Conservation (phyloP, 2,113 vertebrate genomes). For the Ifrita kowaldi region DNA sequence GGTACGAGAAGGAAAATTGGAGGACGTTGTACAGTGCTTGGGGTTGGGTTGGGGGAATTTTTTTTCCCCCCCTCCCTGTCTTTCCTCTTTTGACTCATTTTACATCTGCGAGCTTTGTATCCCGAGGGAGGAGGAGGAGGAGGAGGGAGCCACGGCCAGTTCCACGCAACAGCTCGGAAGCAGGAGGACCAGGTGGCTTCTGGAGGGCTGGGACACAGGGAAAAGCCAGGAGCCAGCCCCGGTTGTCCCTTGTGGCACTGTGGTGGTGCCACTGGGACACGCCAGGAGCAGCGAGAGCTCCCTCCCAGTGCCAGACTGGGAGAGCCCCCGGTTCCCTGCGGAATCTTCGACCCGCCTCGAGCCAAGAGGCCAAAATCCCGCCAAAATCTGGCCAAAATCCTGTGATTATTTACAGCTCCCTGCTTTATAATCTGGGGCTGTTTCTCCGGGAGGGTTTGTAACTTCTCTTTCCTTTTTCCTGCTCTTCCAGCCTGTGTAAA, state of each 20-base stretch:
- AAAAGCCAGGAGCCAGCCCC: not conserved
- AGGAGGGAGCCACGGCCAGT: not conserved
- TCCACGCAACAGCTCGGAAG: not conserved
- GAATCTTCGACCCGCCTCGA: not conserved
- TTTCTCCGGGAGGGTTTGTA: not conserved
- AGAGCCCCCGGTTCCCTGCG: not conserved
- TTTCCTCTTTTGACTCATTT: slow-evolving; percentile 30
- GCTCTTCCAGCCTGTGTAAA: slow-evolving; percentile 88
- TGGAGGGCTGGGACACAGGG: fast-evolving
- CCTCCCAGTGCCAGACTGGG: not conserved
- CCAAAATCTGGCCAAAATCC: not conserved
- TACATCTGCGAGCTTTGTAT: not conserved
- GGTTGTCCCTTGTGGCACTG: fast-evolving
- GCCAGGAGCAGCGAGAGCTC: fast-evolving
- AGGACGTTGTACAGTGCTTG: slow-evolving; percentile 29
- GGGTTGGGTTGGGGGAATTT: not conserved
- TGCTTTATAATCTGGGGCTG: not conserved
- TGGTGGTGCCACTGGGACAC: fast-evolving
- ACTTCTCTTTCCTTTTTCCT: not conserved
- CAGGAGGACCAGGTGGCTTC: not conserved
- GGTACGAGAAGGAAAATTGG: slow-evolving; percentile 49
- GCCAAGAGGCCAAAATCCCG: not conserved
- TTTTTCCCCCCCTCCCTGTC: not conserved
- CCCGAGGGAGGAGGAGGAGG: not conserved
- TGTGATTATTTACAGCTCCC: not conserved